Evolutionary conservation across 2,797 vertebrate species (phyloP), one percentile per base, ranked within the genome.

Genomic region (Poecilia gillii): DNA sequence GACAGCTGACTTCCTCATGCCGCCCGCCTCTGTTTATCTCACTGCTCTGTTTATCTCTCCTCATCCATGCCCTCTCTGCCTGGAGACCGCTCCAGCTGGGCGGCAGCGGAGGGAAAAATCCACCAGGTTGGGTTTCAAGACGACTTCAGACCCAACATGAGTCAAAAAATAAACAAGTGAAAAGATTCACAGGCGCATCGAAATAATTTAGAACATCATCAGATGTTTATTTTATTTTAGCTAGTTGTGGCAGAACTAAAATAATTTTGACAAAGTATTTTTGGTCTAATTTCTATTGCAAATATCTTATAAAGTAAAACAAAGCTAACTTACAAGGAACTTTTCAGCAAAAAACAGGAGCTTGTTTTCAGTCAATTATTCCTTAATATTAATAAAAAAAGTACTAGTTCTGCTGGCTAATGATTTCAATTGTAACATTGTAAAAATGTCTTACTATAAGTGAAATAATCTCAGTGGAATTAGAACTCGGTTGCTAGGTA

Each of bases 1-100:
- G 93, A 95, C 95, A 96, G 95, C 94, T 96, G 95, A 96, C 95
- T 95, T 96, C 94, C 95, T 95, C 93, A 92, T 91, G 88, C 91
- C 88, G 6, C 85, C 89, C 90, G 81, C 93, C 92, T 91, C 87
- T 93, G 92, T 94, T 95, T 93, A 94, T 92, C 94, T 93, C 92
- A 89, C 81, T 88, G 85, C 87, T 80, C 71, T 84, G 91, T 95
- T 95, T 92, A 94, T 94, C 93, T 92, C 89, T 93, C 79, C 83
- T 85, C 86, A 73, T 91, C 86, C 85, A 81, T 84, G 77, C 90
- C 85, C 81, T 79, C 83, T 77, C 85, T 88, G 90, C 90, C 92
- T 86, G 83, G 91, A n/a, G 83, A 94, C 91, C 85, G 87, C 83
- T 74, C 87, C 85, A 84, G 90, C 85, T 89, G 85, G 90, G 88